A percentile compares a stretch with the other conserved stretches of the same genome.
Conservation (phyloP, 2,797 vertebrate species). For the Sebastes paucispinis region DNA sequence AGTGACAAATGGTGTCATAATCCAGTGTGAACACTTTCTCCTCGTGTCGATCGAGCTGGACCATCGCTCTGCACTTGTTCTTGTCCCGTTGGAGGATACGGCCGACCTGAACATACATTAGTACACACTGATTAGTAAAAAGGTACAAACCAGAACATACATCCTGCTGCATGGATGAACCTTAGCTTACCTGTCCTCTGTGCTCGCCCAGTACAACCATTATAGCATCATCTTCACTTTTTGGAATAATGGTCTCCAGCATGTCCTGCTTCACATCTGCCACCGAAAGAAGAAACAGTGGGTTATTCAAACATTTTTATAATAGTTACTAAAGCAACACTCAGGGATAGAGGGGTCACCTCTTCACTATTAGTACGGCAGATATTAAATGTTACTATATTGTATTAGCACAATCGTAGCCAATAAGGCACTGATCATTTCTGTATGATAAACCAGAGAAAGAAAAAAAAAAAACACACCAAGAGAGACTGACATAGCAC, state of each 20-base stretch:
- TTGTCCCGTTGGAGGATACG: constrained; percentile 86
- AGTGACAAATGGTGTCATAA: constrained; percentile 91
- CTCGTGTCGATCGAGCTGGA: constrained; percentile 85
- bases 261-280: constrained; percentile 88
- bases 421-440: not conserved
- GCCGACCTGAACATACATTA: constrained; percentile 80
- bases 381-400: not conserved
- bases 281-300: not conserved
- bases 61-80: constrained; percentile 84
- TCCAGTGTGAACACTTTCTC: constrained; percentile 84
- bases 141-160: not conserved
- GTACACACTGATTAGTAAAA: not conserved
- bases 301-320: not conserved
- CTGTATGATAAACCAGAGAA: not conserved
- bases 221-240: constrained; percentile 74
- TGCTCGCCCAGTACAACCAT: constrained; percentile 84
- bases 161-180: not conserved
- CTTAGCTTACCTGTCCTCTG: constrained; percentile 73
- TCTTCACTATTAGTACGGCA: not conserved
- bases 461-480: not conserved
- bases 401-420: too few species aligned
- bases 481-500: not conserved
- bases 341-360: not conserved
- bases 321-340: not conserved
- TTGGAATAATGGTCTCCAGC: constrained; percentile 92